phyloP scores from a whole-genome alignment of 2,113 vertebrate genomes.

The Dromas ardeola region DNA sequence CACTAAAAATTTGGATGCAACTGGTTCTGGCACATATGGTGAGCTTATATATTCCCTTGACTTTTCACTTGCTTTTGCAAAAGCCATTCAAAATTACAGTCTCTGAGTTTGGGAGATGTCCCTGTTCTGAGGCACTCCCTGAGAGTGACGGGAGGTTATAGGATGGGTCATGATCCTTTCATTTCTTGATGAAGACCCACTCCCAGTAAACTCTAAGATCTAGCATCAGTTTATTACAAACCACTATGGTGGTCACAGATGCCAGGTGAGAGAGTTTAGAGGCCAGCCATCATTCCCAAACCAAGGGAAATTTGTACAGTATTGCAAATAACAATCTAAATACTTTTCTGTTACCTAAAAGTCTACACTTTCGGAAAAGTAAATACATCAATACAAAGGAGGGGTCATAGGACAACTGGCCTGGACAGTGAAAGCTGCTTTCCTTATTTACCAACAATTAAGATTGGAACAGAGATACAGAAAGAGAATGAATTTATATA shows the following conservation, averaged over 20 bases:
- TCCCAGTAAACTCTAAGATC: not conserved
- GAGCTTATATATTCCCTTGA: not conserved
- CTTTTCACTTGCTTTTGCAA: not conserved
- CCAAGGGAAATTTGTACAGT: not conserved
- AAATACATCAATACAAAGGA: not conserved
- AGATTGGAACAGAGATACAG: not conserved
- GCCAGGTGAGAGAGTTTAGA: not conserved
- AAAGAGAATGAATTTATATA: not conserved
- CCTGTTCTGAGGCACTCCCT: not conserved
- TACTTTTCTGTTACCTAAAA: not conserved
- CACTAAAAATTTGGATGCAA: rapidly evolving
- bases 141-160: not conserved
- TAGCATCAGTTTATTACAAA: not conserved
- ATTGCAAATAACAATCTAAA: not conserved
- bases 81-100: not conserved
- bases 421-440: not conserved
- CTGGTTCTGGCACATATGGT: not conserved
- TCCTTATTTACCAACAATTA: not conserved
- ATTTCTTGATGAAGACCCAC: not conserved
- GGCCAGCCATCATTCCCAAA: not conserved
- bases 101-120: not conserved
- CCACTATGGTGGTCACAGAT: not conserved
- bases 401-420: not conserved
- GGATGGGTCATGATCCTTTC: not conserved
- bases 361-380: not conserved